Evolutionary conservation across 2,888 invertebrate species (phyloP).

Genomic region (Zelleria hepariella): DNA sequence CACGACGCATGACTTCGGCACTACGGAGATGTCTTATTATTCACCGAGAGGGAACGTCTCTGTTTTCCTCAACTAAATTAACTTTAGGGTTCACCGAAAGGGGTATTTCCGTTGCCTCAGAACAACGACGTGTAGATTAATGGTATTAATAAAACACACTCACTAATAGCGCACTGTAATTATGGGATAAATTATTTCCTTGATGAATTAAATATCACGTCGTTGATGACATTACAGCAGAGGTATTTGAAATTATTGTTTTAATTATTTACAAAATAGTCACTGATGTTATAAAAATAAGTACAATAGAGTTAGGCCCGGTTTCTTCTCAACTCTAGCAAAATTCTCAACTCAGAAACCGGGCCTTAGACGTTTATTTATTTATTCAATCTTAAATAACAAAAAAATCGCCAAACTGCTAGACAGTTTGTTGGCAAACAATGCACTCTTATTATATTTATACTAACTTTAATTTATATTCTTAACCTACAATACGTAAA

Average conservation of each 20-base stretch:
- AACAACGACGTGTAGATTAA: slow-evolving; percentile 44
- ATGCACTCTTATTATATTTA: too few species aligned
- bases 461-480: too few species aligned
- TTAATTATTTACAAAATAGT: not conserved
- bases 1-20: slow-evolving; percentile 37
- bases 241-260: not conserved
- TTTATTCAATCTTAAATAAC: too few species aligned
- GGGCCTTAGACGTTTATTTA: not conserved
- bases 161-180: slow-evolving; percentile 34
- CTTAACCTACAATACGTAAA: too few species aligned
- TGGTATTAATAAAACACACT: slow-evolving; percentile 46
- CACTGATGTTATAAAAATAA: too few species aligned
- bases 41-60: slow-evolving; percentile 44
- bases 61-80: slow-evolving; percentile 56
- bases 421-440: too few species aligned
- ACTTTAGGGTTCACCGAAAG: slow-evolving; percentile 39
- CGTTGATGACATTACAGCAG: not conserved
- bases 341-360: too few species aligned
- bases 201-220: not conserved
- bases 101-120: slow-evolving; percentile 32
- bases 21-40: slow-evolving; percentile 56
- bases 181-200: slow-evolving; percentile 8
- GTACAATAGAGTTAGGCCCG: too few species aligned
- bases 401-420: too few species aligned
- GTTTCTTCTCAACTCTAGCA: too few species aligned